Base-by-base conservation (phyloP, 1,140 invertebrate genomes). In the Aphelinus atriplicis region DNA sequence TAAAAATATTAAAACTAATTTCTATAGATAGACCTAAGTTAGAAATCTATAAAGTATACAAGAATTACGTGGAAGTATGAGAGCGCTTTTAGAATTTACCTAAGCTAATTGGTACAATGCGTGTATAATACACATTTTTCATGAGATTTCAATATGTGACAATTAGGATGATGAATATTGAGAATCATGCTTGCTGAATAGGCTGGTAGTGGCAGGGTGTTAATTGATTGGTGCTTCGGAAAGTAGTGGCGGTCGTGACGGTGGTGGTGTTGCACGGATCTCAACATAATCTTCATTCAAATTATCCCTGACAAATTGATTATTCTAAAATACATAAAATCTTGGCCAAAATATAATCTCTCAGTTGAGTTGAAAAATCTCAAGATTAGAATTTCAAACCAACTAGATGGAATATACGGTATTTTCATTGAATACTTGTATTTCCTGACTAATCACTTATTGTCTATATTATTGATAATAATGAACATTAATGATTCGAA, bases 181-280 rank as follows among this genome's bases (percentile, higher is more conserved):
- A 81, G 77, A 79, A 53, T 83, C 84, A 86, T 86, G 84, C 85
- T 84, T 85, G 84, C 83, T 84, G 82, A 85, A 56, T 84, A 83
- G 82, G 80, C 82, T 84, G 80, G 78, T 82, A 83, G 81, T 84
- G 79, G 77, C 83, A 77, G 81, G 83, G 83, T 85, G 84, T 85
- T 85, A 78, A 72, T 72, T 76, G 57, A 62, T 82, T 76, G 79
- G 82, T 85, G 85, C 85, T 85, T 68, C 84, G 84, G 82, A 86
- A 81, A 85, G 80, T 83, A 81, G 80, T 82, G 80, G 83, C 81
- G 78, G 78, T 82, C 69, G 81, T 82, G 78, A 75, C 78, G 70
- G 73, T 71, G 73, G 78, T 82, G 68, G 77, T 80, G 68, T 80
- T 78, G 79, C 79, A 78, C 78, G 76, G 9, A 4, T 53, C 51